Base-by-base conservation (phyloP, 2,113 vertebrate genomes). In the Coracopsis vasa region DNA sequence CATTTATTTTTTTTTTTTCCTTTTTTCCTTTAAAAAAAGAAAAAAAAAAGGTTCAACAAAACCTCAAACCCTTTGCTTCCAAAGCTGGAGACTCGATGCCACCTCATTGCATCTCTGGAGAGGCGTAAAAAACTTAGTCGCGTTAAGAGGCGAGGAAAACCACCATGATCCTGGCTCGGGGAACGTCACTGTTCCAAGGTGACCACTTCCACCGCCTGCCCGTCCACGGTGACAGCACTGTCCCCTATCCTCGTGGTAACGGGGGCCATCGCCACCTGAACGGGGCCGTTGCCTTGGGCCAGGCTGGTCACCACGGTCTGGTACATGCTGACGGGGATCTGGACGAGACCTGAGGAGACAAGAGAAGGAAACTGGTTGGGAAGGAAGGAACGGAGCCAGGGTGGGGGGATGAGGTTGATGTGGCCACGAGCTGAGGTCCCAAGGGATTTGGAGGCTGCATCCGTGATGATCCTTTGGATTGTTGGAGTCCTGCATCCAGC, bases 251-350 rank as follows among this genome's bases (percentile, higher is more conserved):
- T 96, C 2, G 99, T 99, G 78, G 99, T 95, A 13, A 99, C 98
- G 4, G 99, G 99, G 1, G 99, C 99, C 99, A 99, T 99, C 25
- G 99, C 99, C 31, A 99, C 99, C 98, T 99, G 99, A 70, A 99
- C 99, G 0, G 99, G 99, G 54, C 99, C 98, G n/a, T 99, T 99
- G 56, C 99, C 99, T 60, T 99, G 99, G 35, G 99, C 99, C 42
- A 99, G 98, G 98, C 99, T 99, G 97, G 99, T 99, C 77, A 99
- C 99, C 86, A 99, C 99, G 0, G 99, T 99, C 98, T 99, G 99
- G 98, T 99, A 99, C 99, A 99, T 99, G 98, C 99, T 99, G 88
- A 99, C 99, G 0, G 99, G 99, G 91, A 99, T 99, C 98, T 99
- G 99, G 95, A 99, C 99, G 45, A 99, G 97, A 70, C 99, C 99